These are phyloP conservation scores for Ceratoteleas bidentatus DNA, from an alignment of 1,140 invertebrate species.

Conservation along the genomic window DNA sequence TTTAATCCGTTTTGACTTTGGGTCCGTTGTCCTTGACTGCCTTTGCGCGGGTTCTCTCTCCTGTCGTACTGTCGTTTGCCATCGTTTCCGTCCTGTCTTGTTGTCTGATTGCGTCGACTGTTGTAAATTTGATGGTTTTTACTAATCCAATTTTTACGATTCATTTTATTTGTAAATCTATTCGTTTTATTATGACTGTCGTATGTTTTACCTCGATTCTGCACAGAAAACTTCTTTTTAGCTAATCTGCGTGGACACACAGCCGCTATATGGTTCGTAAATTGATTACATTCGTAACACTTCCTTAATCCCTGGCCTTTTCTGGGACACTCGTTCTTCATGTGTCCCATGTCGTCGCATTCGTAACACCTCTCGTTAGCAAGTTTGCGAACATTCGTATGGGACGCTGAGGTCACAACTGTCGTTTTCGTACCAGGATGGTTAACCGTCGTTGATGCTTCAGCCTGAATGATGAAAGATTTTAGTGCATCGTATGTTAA, in stretches of 20 bases:
- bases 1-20: not conserved
- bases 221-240: not conserved
- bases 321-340: conserved; percentile 6
- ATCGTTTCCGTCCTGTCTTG: not conserved
- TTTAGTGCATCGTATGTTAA: conserved; percentile 1
- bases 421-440: not conserved
- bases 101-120: not conserved
- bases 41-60: no score
- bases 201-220: not conserved
- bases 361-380: conserved; percentile 9
- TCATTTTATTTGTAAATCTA: not conserved
- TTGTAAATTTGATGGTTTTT: not conserved
- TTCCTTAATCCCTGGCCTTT: not conserved
- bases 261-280: not conserved
- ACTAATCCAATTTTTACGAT: not conserved
- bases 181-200: not conserved
- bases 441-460: not conserved
- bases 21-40: no score
- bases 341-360: not conserved
- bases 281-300: conserved; percentile 2
- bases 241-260: not conserved
- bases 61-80: not conserved
- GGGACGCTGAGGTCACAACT: not conserved
- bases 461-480: conserved; percentile 7
- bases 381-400: not conserved